Evolutionary conservation across 2,113 vertebrate genomes (phyloP).

Genomic region (Nothobranchius furzeri): DNA sequence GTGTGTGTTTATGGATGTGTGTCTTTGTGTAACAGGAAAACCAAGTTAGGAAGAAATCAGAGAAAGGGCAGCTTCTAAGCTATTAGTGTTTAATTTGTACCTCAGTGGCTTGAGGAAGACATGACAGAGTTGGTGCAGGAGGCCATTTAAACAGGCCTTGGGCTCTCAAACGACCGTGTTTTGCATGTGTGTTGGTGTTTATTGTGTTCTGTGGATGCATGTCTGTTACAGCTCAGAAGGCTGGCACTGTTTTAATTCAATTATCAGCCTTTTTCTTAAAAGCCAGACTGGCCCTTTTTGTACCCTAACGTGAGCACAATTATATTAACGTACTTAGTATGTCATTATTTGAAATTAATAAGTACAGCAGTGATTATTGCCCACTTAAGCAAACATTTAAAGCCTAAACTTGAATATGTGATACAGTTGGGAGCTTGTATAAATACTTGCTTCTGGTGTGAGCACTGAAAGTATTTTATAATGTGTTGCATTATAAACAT

Average conservation of each 20-base stretch:
- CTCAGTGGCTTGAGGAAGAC: conserved; percentile 23
- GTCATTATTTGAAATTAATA: background rate
- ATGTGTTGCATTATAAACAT: background rate
- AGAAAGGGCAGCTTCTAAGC: conserved; percentile 28
- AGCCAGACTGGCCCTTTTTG: background rate
- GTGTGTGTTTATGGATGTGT: background rate
- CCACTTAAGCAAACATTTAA: background rate
- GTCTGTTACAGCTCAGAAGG: background rate
- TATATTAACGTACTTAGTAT: background rate
- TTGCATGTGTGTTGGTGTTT: background rate
- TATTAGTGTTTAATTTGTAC: conserved; percentile 40
- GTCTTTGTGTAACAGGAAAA: conserved; percentile 1
- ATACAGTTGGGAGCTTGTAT: background rate
- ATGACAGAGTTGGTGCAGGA: conserved; percentile 19
- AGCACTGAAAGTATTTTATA: background rate
- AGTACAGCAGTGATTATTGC: background rate
- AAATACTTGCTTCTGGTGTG: background rate
- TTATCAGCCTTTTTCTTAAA: background rate
- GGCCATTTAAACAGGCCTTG: conserved; percentile 21
- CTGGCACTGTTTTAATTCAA: conserved; percentile 6
- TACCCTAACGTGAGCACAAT: background rate
- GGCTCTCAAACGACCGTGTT: conserved; percentile 18
- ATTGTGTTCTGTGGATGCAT: background rate
- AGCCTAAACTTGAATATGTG: background rate
- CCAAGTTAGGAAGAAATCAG: conserved; percentile 2